phyloP scores from a whole-genome alignment of 2,797 vertebrate species.

The Tympanoctomys barrerae region DNA sequence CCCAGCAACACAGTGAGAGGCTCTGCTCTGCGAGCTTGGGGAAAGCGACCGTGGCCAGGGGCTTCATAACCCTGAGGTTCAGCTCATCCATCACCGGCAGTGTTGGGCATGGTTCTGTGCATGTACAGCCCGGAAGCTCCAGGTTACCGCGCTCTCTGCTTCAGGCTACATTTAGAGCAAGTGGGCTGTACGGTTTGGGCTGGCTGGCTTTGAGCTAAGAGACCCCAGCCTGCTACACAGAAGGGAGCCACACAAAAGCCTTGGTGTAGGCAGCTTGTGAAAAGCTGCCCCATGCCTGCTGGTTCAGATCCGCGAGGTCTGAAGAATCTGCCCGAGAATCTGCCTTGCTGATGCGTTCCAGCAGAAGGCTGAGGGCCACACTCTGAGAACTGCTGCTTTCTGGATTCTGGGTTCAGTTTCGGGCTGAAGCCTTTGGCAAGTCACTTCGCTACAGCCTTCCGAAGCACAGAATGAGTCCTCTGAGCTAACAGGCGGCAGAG shows the following conservation, averaged over 20 bases:
- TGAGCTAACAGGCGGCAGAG: neutral
- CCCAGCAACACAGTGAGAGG: fast-evolving
- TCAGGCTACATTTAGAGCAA: neutral
- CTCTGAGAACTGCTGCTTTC: neutral
- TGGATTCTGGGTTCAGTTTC: neutral
- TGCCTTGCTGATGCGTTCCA: neutral
- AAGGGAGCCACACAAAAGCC: fast-evolving
- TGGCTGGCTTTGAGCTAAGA: neutral
- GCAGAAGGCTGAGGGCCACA: neutral
- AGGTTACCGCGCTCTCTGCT: neutral
- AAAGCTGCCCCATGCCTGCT: neutral
- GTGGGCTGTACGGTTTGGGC: neutral
- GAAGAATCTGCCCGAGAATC: neutral
- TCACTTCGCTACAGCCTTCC: neutral
- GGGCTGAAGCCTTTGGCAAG: neutral
- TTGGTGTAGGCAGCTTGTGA: neutral
- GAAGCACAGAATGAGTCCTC: fast-evolving
- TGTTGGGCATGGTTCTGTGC: neutral
- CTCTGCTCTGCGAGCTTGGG: no score
- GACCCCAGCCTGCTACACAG: neutral
- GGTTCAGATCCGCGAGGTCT: neutral
- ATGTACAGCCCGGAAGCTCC: no score
- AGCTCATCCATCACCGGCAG: neutral
- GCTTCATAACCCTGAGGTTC: neutral
- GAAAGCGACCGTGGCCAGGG: fast-evolving